Evolutionary conservation across 2,888 invertebrate species (phyloP).

Genomic region (Nebria salina): DNA sequence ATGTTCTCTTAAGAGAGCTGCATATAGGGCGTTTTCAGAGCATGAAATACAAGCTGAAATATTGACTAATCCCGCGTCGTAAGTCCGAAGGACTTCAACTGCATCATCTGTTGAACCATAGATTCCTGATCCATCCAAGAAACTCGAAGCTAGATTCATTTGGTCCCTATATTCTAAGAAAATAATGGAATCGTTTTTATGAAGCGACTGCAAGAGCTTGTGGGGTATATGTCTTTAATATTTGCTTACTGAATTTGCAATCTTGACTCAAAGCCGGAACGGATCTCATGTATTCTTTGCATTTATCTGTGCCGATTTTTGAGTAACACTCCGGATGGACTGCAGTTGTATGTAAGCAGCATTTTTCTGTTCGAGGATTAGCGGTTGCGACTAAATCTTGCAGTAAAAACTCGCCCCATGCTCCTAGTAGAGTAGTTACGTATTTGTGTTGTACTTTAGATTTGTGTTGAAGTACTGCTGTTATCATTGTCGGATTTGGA

Average conservation of each 20-base stretch:
- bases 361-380: conserved; percentile 67
- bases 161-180: conserved; percentile 76
- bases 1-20: conserved; percentile 78
- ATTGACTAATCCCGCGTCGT: conserved; percentile 77
- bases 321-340: conserved; percentile 69
- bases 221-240: neutral
- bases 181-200: neutral
- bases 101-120: conserved; percentile 82
- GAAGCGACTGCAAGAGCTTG: neutral
- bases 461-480: conserved; percentile 68
- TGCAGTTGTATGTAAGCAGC: conserved; percentile 58
- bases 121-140: conserved; percentile 83
- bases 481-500: conserved; percentile 70
- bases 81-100: conserved; percentile 74
- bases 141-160: conserved; percentile 85
- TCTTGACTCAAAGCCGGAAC: conserved; percentile 73
- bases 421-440: conserved; percentile 79
- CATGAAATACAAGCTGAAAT: conserved; percentile 72
- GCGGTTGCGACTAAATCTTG: conserved; percentile 77
- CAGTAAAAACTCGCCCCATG: conserved; percentile 81
- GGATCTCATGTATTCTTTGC: conserved; percentile 76
- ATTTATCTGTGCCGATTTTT: conserved; percentile 61
- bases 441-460: conserved; percentile 73
- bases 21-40: conserved; percentile 77
- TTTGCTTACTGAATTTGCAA: conserved; percentile 70